Percentiles rank a stretch among this genome's conserved stretches.
Evolutionary conservation across 2,888 invertebrate species (phyloP).

Genomic region (Coelinius sp.): DNA sequence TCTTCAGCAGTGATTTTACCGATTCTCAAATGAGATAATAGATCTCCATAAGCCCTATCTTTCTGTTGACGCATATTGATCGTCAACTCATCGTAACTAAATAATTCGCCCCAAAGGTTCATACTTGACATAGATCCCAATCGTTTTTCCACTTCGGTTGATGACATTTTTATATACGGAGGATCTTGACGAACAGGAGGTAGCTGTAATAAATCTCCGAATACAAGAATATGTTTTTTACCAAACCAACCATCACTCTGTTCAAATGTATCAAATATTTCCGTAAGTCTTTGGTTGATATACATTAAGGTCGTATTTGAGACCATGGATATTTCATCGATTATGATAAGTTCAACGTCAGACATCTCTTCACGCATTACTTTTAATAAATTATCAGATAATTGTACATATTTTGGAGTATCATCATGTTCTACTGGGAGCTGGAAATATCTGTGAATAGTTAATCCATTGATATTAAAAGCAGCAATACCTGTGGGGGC

Average conservation of each 20-base stretch:
- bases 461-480: conserved; percentile 30
- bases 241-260: conserved; percentile 32
- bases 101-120: conserved; percentile 7
- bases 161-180: conserved; percentile 11
- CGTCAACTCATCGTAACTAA: conserved; percentile 22
- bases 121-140: neutral
- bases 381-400: conserved; percentile 36
- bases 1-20: conserved; percentile 29
- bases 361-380: conserved; percentile 25
- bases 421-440: no score
- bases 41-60: conserved; percentile 45
- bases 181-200: conserved; percentile 13
- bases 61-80: no score
- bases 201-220: conserved; percentile 37
- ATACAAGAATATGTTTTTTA: conserved; percentile 25
- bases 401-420: no score
- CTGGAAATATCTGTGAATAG: no score
- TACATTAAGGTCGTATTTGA: conserved; percentile 36
- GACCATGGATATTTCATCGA: conserved; percentile 38
- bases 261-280: conserved; percentile 14
- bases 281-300: conserved; percentile 26
- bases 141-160: neutral
- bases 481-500: conserved; percentile 37
- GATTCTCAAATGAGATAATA: conserved; percentile 45
- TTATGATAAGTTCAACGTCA: conserved; percentile 33